Evolutionary conservation across 2,888 invertebrate genomes (phyloP).

Genomic region (Oligia latruncula): DNA sequence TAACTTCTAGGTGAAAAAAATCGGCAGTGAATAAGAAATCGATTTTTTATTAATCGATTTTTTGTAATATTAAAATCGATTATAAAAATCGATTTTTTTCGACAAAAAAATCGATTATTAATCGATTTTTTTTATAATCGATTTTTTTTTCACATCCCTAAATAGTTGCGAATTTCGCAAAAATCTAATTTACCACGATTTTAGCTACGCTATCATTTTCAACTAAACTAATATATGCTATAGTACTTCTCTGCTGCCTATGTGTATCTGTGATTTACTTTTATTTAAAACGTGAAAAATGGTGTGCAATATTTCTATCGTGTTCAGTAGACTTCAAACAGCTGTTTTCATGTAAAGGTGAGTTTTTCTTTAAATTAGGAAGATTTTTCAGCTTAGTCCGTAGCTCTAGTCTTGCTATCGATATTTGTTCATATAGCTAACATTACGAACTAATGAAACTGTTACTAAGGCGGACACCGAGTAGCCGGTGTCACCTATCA

Average conservation of each 20-base stretch:
- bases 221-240: conserved; percentile 23
- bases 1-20: too few relatives aligned
- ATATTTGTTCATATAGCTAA: neutral
- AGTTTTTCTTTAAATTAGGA: conserved; percentile 12
- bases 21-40: too few relatives aligned
- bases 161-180: conserved; percentile 15
- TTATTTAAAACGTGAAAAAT: conserved; percentile 76
- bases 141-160: too few relatives aligned
- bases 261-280: conserved; percentile 42
- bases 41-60: too few relatives aligned
- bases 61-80: too few relatives aligned
- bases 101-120: too few relatives aligned
- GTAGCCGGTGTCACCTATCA: conserved; percentile 66
- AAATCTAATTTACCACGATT: conserved; percentile 6
- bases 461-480: conserved; percentile 9
- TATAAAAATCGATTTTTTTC: too few relatives aligned
- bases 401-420: neutral
- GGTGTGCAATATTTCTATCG: conserved; percentile 66
- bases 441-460: conserved; percentile 17
- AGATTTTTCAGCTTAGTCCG: neutral
- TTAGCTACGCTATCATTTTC: conserved; percentile 2
- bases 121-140: too few relatives aligned
- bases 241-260: conserved; percentile 22
- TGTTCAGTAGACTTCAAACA: conserved; percentile 71
- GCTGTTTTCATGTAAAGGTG: conserved; percentile 87